Evolutionary conservation across 2,797 vertebrate species (phyloP).

Genomic region (Sitta carolinensis): DNA sequence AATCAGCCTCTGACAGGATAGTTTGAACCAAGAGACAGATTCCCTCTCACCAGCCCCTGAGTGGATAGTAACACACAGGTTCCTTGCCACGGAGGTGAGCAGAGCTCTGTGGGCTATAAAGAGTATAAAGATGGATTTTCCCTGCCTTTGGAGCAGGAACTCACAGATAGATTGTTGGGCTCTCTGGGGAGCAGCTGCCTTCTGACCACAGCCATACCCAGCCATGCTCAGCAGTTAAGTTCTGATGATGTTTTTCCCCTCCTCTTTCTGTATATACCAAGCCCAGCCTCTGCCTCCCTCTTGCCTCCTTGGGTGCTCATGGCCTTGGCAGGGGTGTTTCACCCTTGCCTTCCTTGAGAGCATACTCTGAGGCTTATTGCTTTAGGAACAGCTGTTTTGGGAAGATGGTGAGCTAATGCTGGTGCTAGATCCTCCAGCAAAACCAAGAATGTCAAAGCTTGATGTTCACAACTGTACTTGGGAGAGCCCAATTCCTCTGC

Average conservation of each 20-base stretch:
- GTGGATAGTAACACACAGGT: accelerated
- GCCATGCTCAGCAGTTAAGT: background rate
- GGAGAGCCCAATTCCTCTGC: background rate
- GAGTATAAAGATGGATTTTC: background rate
- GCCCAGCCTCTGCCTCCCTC: background rate
- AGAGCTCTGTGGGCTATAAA: background rate
- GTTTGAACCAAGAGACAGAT: background rate
- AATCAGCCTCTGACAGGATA: background rate
- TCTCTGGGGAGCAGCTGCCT: background rate
- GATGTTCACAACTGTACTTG: accelerated
- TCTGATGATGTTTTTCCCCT: background rate
- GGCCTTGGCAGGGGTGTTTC: background rate
- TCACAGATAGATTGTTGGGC: background rate
- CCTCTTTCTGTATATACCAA: background rate
- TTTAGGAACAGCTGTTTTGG: background rate
- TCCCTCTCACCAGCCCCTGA: background rate
- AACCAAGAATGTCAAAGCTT: background rate
- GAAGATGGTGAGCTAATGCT: background rate
- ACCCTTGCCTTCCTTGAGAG: background rate
- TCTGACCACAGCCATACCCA: background rate
- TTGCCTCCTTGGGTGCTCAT: background rate
- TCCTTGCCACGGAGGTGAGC: background rate
- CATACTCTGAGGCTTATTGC: background rate
- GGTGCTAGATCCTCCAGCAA: background rate
- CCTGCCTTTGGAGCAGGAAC: background rate